Evolutionary conservation across 2,888 invertebrate species (phyloP), one percentile per base, ranked within the genome.

Genomic region (Drosophila gaucha): DNA sequence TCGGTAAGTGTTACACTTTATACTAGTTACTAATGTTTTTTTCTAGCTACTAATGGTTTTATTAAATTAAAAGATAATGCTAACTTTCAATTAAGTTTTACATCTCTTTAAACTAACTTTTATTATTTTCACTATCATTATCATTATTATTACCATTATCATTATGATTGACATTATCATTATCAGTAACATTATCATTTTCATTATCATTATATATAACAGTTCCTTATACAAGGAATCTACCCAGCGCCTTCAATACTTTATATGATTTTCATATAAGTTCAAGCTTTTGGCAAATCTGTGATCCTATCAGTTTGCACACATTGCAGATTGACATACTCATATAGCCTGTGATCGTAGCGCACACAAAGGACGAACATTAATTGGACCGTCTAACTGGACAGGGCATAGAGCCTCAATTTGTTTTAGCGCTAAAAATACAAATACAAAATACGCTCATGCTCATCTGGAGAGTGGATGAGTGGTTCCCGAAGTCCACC

Each of bases 341-440:
- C n/a, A 64, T 51, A 57, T 41, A 44, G 54, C 50, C 31, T 2
- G 0, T 16, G 16, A 2, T 44, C 57, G 44, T 22, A 67, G 63
- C 10, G 57, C 16, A 43, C 10, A 22, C 30, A 63, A 51, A 44
- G 70, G 49, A 47, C 39, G 14, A 28, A 35, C 52, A 58, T 51
- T 72, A 62, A 74, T 57, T 54, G 71, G 67, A 64, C 60, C 72
- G 44, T n/a, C 46, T 58, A 39, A 30, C 51, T 22, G 30, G 60
- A 30, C 36, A 47, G 58, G 50, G 60, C 57, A 58, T 54, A 67
- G 77, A 70, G 63, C 74, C 82, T 79, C 82, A 88, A 88, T 83
- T 88, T 88, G 84, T 88, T 88, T 88, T 67, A 88, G 80, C 86
- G 82, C 86, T 83, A 71, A 83, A 83, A 83, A 83, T 71, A 83